A percentile compares a stretch with the other conserved stretches of the same genome.
Evolutionary conservation across 2,113 vertebrate species (phyloP).

Genomic region (Coptodon bakossiorum): DNA sequence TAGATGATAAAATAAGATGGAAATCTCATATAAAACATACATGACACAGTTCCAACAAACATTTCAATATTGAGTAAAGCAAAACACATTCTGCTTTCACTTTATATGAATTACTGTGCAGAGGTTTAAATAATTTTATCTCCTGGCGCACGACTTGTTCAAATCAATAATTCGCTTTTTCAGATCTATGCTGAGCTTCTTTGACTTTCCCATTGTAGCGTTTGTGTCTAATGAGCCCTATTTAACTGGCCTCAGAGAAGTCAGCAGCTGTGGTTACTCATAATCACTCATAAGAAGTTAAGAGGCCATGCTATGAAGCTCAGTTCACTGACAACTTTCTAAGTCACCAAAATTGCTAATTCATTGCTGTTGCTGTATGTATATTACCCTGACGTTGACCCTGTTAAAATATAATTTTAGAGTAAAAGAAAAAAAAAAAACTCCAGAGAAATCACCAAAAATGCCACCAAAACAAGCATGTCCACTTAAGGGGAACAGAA

Average conservation of each 20-base stretch:
- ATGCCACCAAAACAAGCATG: background rate
- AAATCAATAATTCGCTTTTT: rapidly evolving
- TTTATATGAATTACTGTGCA: background rate
- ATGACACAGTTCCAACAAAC: background rate
- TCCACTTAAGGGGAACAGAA: background rate
- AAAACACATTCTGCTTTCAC: background rate
- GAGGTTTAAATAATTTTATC: background rate
- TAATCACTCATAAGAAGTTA: background rate
- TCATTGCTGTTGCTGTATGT: rapidly evolving
- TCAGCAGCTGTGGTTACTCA: background rate
- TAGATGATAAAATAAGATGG: background rate
- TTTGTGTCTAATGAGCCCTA: background rate
- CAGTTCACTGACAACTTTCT: background rate
- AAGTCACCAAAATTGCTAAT: background rate
- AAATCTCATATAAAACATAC: background rate
- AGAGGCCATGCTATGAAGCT: background rate
- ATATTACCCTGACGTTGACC: rapidly evolving
- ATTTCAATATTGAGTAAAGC: background rate
- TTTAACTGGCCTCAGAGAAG: background rate
- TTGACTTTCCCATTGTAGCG: background rate
- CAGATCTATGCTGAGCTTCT: background rate
- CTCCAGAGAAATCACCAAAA: background rate
- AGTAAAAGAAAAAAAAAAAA: rapidly evolving
- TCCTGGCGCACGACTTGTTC: background rate
- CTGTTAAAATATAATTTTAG: rapidly evolving